phyloP scores from a whole-genome alignment of 2,888 invertebrate genomes.

The Chloroclystis v-ata region DNA sequence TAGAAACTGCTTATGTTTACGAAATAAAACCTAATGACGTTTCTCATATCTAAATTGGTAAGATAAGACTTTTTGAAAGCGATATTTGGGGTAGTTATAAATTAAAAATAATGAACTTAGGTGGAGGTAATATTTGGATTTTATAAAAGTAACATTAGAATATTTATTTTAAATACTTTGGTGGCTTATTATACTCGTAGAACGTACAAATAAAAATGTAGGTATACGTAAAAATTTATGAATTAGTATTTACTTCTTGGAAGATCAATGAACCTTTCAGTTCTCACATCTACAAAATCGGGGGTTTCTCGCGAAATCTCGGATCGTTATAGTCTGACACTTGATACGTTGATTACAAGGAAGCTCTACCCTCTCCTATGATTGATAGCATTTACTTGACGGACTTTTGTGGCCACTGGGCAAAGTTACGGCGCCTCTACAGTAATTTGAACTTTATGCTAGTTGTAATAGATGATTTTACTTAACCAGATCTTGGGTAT shows the following conservation, averaged over 20 bases:
- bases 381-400: constrained; percentile 30
- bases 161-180: too few relatives aligned
- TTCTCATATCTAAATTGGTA: constrained; percentile 15
- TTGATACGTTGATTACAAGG: constrained; percentile 31
- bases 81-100: constrained; percentile 1
- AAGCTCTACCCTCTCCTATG: constrained; percentile 29
- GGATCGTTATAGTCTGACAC: constrained; percentile 31
- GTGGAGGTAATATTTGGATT: too few relatives aligned
- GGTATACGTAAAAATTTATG: too few relatives aligned
- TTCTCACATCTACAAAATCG: background rate
- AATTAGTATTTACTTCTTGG: too few relatives aligned
- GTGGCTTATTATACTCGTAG: too few relatives aligned
- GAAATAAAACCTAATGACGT: constrained; percentile 6
- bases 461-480: background rate
- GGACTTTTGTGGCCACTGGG: constrained; percentile 6
- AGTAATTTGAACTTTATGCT: background rate
- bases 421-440: too few relatives aligned
- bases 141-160: too few relatives aligned
- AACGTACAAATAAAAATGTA: too few relatives aligned
- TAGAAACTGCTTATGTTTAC: constrained; percentile 2
- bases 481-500: background rate
- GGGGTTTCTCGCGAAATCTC: constrained; percentile 3
- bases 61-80: constrained; percentile 7
- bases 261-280: background rate
- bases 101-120: constrained; percentile 7